Evolutionary conservation across 2,113 vertebrate genomes (phyloP).

Genomic region (Cepphus grylle): DNA sequence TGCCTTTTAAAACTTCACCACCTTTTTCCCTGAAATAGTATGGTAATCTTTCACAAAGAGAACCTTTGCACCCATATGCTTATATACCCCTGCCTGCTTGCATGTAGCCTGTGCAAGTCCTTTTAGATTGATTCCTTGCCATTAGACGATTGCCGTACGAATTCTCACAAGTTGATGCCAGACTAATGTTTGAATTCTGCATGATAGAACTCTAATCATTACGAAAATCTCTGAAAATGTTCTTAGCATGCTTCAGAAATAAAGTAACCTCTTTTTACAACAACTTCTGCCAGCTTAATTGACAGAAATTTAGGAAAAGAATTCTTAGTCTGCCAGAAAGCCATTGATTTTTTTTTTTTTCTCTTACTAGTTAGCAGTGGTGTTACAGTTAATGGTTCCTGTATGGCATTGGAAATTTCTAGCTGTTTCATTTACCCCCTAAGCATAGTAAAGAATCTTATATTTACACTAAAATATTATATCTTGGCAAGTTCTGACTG

Average conservation of each 20-base stretch:
- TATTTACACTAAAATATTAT: slow-evolving; percentile 40
- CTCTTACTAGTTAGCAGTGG: neutral
- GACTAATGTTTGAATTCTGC: neutral
- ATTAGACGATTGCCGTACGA: neutral
- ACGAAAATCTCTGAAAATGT: neutral
- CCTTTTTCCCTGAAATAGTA: neutral
- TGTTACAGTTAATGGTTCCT: slow-evolving; percentile 28
- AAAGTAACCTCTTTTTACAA: neutral
- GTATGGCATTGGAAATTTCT: slow-evolving; percentile 13
- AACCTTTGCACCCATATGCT: neutral
- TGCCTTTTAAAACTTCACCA: neutral
- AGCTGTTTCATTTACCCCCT: slow-evolving; percentile 8
- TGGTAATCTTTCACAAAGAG: neutral
- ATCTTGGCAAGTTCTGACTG: slow-evolving; percentile 8
- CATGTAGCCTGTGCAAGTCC: neutral
- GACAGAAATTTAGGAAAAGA: neutral
- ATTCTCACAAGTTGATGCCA: neutral
- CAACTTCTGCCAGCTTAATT: neutral
- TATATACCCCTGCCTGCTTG: neutral
- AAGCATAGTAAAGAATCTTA: slow-evolving; percentile 46
- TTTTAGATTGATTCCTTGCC: neutral
- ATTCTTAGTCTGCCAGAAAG: neutral
- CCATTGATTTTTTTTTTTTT: neutral
- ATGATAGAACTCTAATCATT: neutral
- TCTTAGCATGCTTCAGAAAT: neutral